Base-by-base conservation (phyloP, 2,888 invertebrate species). In the Koerneria pararmatus region DNA sequence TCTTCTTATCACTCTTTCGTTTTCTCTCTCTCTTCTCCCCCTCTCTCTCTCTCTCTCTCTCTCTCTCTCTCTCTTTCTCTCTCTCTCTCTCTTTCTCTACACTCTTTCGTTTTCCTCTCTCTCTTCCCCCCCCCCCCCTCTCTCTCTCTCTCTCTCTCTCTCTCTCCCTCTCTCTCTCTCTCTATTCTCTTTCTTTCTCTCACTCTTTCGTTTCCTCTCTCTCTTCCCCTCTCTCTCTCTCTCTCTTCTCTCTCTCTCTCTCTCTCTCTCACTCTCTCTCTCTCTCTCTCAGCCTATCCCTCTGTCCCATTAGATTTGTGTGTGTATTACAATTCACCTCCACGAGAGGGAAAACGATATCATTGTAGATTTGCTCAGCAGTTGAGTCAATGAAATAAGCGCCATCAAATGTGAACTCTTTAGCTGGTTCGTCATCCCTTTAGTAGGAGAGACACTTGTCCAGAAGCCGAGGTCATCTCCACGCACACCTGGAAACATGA, bases 341-440 rank as follows among this genome's bases (percentile, higher is more conserved):
- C 46, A 91, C 89, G 37, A 92, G 84, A 1, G 91, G 89, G 82
- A 90, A 91, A 69, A 90, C 90, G 69, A 92, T 91, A 80, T 93
- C 91, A 82, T 91, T 91, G 87, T 93, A 93, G 46, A 93, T 89
- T 53, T 88, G 88, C 83, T 92, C 92, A 0, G 92, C 92, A n/a
- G 88, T 89, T 0, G 91, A 89, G 66, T 89, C 88, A 54, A 88
- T 87, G 75, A 88, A 89, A 83, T 92, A 93, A 1, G 90, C 89
- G 35, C 91, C 91, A 84, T 93, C 93, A 85, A 91, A 93, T 27
- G 89, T 89, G 84, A 91, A 91, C 6, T 85, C 86, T 85, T 90
- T 90, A 1, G 88, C 87, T 32, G 88, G 88, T 0, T 87, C 87
- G 11, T 64, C 46, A n/a, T 56, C 5, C 1, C 24, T n/a, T 15